Conservation (phyloP, 2,888 invertebrate species). For the Dromius quadrimaculatus region DNA sequence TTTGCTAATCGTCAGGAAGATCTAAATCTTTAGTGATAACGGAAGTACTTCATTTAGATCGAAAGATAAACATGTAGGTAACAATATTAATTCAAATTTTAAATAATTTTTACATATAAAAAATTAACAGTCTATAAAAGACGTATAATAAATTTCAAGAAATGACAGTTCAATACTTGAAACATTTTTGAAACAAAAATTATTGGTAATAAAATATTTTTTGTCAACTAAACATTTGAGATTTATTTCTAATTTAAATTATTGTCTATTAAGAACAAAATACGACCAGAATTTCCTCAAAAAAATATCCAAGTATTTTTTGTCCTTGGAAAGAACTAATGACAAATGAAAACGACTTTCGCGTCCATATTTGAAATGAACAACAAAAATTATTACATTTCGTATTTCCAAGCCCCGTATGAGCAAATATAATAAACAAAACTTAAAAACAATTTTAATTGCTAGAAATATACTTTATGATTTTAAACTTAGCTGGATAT, state of each 20-base stretch:
- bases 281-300: constrained; percentile 25
- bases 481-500: constrained; percentile 26
- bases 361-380: constrained; percentile 9
- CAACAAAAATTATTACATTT: constrained; percentile 36
- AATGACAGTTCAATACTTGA: constrained; percentile 26
- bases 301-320: not conserved
- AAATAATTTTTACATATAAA: constrained; percentile 12
- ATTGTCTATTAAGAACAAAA: constrained; percentile 40
- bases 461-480: constrained; percentile 43
- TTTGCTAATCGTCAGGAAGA: constrained; percentile 9
- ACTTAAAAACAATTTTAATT: constrained; percentile 39
- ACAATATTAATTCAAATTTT: constrained; percentile 33
- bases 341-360: constrained; percentile 32
- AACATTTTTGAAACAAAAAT: constrained; percentile 28
- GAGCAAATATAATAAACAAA: constrained; percentile 45
- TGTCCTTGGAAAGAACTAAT: not conserved
- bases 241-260: constrained; percentile 47
- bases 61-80: constrained; percentile 28
- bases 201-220: constrained; percentile 32
- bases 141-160: constrained; percentile 32
- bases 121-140: constrained; percentile 17
- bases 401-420: constrained; percentile 16
- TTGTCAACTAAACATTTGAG: constrained; percentile 34
- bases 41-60: constrained; percentile 30
- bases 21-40: constrained; percentile 19